These are phyloP conservation scores for Myxocyprinus asiaticus DNA, from an alignment of 2,113 vertebrate genomes.

Conservation along the genomic window DNA sequence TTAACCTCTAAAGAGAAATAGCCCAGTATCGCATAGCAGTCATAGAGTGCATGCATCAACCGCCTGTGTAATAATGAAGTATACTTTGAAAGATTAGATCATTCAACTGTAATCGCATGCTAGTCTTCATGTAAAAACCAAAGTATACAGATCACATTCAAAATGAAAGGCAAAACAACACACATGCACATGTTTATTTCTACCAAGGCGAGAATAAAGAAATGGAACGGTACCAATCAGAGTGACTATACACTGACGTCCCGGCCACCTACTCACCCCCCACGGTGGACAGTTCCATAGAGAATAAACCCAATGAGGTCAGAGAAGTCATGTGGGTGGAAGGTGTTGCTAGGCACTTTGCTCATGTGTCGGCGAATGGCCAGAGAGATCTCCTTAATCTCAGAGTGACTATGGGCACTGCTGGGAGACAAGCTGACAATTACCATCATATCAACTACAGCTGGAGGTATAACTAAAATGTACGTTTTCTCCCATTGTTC, in stretches of 20 bases:
- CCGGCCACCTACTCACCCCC: constrained; percentile 78
- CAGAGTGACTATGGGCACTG: constrained; percentile 88
- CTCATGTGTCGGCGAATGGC: constrained; percentile 93
- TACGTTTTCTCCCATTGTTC: background rate
- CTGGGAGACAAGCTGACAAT: constrained; percentile 42
- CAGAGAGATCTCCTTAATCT: constrained; percentile 92
- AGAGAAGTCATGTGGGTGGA: constrained; percentile 97
- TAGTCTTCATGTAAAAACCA: too few species aligned
- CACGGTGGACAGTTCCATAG: constrained; percentile 92
- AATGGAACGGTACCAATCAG: background rate
- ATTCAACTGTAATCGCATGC: too few species aligned
- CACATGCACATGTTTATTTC: background rate
- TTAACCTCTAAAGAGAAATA: too few species aligned
- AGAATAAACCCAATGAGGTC: constrained; percentile 98
- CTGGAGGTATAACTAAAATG: background rate
- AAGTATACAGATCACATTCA: too few species aligned
- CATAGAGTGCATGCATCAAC: too few species aligned
- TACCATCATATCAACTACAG: constrained; percentile 7
- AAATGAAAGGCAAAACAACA: too few species aligned
- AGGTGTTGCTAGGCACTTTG: constrained; percentile 91
- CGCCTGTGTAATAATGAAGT: too few species aligned
- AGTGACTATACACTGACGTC: too few species aligned
- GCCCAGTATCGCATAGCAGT: too few species aligned
- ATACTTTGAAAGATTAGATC: too few species aligned
- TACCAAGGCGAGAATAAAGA: background rate